phyloP scores from a whole-genome alignment of 2,113 vertebrate genomes.

The Anthoscopus minutus region DNA sequence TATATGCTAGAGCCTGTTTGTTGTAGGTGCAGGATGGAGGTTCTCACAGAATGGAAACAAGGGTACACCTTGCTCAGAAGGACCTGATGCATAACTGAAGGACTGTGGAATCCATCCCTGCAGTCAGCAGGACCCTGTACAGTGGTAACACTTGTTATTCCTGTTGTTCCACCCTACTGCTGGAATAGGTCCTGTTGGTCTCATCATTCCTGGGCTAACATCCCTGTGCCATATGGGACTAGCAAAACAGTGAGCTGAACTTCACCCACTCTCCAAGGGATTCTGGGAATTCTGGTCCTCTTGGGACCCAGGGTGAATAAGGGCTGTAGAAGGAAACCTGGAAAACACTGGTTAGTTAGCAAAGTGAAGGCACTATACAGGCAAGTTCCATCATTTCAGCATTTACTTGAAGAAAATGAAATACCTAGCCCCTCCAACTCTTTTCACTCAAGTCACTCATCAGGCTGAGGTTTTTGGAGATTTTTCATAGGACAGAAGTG shows the following conservation, averaged over 20 bases:
- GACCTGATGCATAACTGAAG: background rate
- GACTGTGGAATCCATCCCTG: accelerated
- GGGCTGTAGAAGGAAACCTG: background rate
- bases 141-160: background rate
- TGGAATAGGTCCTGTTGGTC: background rate
- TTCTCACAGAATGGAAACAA: background rate
- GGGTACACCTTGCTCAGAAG: background rate
- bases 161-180: background rate
- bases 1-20: background rate
- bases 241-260: background rate
- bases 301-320: background rate
- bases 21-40: background rate
- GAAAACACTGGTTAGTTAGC: background rate
- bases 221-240: background rate
- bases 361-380: background rate
- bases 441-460: background rate
- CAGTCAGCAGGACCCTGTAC: accelerated
- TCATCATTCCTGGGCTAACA: background rate
- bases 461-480: background rate
- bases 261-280: background rate
- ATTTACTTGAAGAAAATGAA: background rate
- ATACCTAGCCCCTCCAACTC: background rate
- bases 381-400: background rate
- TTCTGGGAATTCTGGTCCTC: too few species aligned
- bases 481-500: background rate